Conservation (phyloP, 2,888 invertebrate genomes). For the Drosophila antonietae region DNA sequence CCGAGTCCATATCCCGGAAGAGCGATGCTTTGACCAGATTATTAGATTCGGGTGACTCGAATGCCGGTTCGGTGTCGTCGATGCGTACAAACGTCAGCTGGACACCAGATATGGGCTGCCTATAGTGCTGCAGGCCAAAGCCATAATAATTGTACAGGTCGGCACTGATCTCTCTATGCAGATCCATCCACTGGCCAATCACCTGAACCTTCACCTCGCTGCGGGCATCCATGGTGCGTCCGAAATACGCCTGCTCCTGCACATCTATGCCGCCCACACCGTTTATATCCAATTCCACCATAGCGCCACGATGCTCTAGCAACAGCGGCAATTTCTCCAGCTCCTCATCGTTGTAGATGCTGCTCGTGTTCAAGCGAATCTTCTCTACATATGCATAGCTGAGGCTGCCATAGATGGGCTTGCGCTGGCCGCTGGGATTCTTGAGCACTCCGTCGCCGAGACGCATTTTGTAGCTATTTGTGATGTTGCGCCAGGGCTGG, state of each 20-base stretch:
- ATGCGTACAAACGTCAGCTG: conserved; percentile 72
- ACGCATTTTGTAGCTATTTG: conserved; percentile 78
- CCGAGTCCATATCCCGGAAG: conserved; percentile 44
- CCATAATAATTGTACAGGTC: conserved; percentile 82
- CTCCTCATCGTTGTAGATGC: conserved; percentile 45
- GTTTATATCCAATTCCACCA: conserved; percentile 70
- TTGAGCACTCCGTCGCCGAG: conserved; percentile 71
- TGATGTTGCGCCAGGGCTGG: conserved; percentile 79
- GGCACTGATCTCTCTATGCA: conserved; percentile 74
- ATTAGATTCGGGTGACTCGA: conserved; percentile 70
- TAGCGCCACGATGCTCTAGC: conserved; percentile 75
- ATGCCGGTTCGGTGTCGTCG: conserved; percentile 80
- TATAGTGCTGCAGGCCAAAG: conserved; percentile 71
- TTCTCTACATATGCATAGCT: conserved; percentile 80
- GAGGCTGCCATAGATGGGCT: conserved; percentile 80
- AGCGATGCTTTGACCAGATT: conserved; percentile 65
- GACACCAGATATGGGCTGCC: conserved; percentile 61
- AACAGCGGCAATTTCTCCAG: conserved; percentile 71
- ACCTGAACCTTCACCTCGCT: conserved; percentile 78
- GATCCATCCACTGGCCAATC: conserved; percentile 82
- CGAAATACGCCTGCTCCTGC: conserved; percentile 78
- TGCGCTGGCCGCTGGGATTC: conserved; percentile 73
- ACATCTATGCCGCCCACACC: conserved; percentile 80
- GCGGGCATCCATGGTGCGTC: conserved; percentile 78
- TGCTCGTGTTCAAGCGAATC: conserved; percentile 69